Evolutionary conservation across 2,888 invertebrate species (phyloP), one percentile per base, ranked within the genome.

Genomic region (Hirtodrosophila histrioides): DNA sequence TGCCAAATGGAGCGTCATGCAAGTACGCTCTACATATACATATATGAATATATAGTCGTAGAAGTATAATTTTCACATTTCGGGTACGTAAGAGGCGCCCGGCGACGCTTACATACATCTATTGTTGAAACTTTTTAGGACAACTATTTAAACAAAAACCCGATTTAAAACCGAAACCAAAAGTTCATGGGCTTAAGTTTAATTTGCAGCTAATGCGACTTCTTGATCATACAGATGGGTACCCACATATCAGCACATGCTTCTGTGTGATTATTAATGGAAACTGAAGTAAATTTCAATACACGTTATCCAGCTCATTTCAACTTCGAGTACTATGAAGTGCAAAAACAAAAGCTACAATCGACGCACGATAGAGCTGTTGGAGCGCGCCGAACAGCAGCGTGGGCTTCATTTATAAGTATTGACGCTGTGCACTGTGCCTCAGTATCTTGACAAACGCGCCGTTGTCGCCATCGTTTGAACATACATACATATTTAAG

Each of bases 371-470:
- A 62, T 57, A 58, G 45, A 69, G 50, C 40, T 27, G 23, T 40
- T 49, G 51, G 31, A 45, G 31, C 40, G 40, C 41, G 36, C 27
- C 51, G 36, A 45, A 11, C 33, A 45, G 23, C 50, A 29, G 7
- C 24, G 51, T 58, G 72, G 60, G 36, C 60, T 60, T 50, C 56
- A 55, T 41, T 75, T 75, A 74, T 58, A 73, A 70, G 70, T 55
- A 41, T 73, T 57, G 70, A 36, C 50, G 45, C 46, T 50, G 40
- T 61, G 56, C 49, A 69, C 8, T 51, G 41, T 10, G 49, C 54
- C 53, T 86, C 82, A 81, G 86, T 81, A 61, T 72, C 61, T 86
- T 72, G 80, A 60, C 63, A 66, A 83, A 63, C 83, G 77, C 35
- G 50, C 45, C 8, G 60, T 53, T 54, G 71, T 61, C 61, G 39